Percentiles rank a stretch among this genome's conserved stretches.
Evolutionary conservation across 2,113 vertebrate species (phyloP).

Genomic region (Saimiri boliviensis): DNA sequence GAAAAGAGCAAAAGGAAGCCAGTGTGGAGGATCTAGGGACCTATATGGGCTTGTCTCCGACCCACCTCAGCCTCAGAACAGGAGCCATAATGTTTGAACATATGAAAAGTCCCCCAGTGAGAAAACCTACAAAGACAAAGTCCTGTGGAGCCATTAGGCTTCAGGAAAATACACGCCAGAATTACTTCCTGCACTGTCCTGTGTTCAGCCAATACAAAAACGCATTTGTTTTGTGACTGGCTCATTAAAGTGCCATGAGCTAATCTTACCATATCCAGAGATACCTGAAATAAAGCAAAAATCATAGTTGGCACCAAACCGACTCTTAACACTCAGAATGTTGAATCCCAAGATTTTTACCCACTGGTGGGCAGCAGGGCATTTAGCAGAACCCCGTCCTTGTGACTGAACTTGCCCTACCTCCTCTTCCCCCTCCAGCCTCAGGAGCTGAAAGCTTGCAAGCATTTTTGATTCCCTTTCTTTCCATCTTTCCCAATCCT

Average conservation of each 20-base stretch:
- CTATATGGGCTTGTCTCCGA: not conserved
- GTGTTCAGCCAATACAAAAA: slow-evolving; percentile 29
- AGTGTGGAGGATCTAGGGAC: not conserved
- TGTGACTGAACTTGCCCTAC: not conserved
- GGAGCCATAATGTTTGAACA: not conserved
- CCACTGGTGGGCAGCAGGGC: not conserved
- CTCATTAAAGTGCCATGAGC: not conserved
- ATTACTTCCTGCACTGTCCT: slow-evolving; percentile 40
- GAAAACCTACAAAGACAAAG: slow-evolving; percentile 32
- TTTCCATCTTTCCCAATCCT: not conserved
- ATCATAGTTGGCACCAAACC: not conserved
- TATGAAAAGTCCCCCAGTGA: not conserved
- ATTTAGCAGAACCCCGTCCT: not conserved
- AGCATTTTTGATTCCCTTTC: not conserved
- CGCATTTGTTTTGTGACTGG: not conserved
- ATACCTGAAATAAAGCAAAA: slow-evolving; percentile 36
- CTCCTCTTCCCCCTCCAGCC: not conserved
- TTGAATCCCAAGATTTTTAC: not conserved
- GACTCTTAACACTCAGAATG: not conserved
- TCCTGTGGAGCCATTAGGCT: slow-evolving; percentile 23
- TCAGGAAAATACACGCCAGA: not conserved
- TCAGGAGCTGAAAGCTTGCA: not conserved
- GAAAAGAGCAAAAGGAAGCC: not conserved
- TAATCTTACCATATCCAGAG: slow-evolving; percentile 30
- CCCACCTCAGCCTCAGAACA: not conserved